phyloP scores from a whole-genome alignment of 2,888 invertebrate genomes.

The Heliconius hortense region DNA sequence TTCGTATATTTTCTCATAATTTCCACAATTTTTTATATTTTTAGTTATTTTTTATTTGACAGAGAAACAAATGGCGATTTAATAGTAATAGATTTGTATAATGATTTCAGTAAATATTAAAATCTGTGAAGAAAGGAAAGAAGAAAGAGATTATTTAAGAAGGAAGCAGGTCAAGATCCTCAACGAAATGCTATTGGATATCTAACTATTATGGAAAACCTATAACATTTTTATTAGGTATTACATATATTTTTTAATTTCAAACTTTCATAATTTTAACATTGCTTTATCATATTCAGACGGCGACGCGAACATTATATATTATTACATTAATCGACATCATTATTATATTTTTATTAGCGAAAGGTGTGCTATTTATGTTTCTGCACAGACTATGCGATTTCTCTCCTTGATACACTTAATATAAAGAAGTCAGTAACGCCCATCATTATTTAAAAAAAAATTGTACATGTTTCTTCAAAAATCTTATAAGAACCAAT shows the following conservation, averaged over 20 bases:
- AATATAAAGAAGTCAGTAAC: neutral
- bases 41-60: neutral
- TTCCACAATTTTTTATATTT: neutral
- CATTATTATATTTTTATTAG: neutral
- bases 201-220: neutral
- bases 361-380: neutral
- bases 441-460: neutral
- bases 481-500: neutral
- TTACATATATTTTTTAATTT: neutral
- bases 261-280: neutral
- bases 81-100: neutral
- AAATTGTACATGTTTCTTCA: neutral
- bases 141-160: neutral
- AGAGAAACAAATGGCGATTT: neutral
- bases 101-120: slow-evolving; percentile 2
- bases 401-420: neutral
- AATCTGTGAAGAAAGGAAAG: neutral
- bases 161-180: neutral
- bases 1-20: neutral
- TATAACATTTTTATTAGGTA: neutral
- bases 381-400: neutral
- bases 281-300: neutral
- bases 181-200: neutral
- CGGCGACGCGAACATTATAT: neutral
- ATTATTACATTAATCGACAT: neutral